These are phyloP conservation scores for Tapirus indicus DNA, from an alignment of 2,797 vertebrate species.

Conservation along the genomic window DNA sequence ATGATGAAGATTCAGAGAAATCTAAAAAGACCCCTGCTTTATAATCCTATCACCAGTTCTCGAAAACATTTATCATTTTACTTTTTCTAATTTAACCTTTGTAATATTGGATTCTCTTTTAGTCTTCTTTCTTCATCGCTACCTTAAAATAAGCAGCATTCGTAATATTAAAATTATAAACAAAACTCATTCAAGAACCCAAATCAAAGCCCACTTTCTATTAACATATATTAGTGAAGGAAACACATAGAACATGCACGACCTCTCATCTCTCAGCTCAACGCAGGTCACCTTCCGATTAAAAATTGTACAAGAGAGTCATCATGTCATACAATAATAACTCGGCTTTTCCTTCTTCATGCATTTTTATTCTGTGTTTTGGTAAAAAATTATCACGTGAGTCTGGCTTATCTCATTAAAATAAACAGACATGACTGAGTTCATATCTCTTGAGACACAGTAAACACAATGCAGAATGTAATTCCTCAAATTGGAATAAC, in stretches of 20 bases:
- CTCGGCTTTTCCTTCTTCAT: not conserved
- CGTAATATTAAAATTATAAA: not conserved
- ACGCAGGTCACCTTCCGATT: not conserved
- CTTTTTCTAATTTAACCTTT: not conserved
- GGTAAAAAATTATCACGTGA: conserved; percentile 79
- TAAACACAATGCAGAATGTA: conserved; percentile 73
- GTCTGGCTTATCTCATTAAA: conserved; percentile 80
- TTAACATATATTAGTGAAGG: not conserved
- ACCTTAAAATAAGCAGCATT: conserved; percentile 55
- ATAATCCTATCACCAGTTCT: not conserved
- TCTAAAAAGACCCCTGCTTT: not conserved
- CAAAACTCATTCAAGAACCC: not conserved
- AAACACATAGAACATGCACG: not conserved
- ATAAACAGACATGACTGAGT: conserved; percentile 81
- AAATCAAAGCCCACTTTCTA: not conserved
- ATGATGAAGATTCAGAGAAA: conserved; percentile 23
- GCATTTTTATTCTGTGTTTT: conserved; percentile 70
- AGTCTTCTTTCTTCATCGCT: not conserved
- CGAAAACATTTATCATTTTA: not conserved
- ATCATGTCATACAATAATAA: not conserved
- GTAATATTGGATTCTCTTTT: not conserved
- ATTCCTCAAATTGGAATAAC: conserved; percentile 20
- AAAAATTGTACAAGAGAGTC: not conserved
- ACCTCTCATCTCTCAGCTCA: not conserved
- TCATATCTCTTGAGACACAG: conserved; percentile 68